Evolutionary conservation across 2,888 invertebrate species (phyloP).

Genomic region (Campoplex nolae): DNA sequence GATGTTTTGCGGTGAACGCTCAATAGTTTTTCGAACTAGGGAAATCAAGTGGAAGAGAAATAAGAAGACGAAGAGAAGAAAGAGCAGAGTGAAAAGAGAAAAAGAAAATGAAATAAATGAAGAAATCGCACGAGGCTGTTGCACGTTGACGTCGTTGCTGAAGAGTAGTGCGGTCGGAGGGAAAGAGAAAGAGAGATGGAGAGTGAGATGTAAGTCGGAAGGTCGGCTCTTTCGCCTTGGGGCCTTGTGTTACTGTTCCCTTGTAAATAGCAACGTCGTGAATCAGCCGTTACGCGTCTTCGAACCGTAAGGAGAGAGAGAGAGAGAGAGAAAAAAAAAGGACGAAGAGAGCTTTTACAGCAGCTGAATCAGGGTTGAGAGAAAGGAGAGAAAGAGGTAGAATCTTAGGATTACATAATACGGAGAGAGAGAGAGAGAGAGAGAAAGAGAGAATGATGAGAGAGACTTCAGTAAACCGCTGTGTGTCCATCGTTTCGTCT

Average conservation of each 20-base stretch:
- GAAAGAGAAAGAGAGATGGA: not conserved
- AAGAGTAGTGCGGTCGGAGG: not conserved
- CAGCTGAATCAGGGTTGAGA: slow-evolving; percentile 27
- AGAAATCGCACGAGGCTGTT: slow-evolving; percentile 14
- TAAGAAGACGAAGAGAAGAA: slow-evolving; percentile 9
- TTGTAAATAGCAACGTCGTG: slow-evolving; percentile 63
- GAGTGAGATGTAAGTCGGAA: slow-evolving; percentile 66
- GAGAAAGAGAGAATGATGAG: slow-evolving; percentile 18
- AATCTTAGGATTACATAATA: slow-evolving; percentile 24
- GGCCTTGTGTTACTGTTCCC: slow-evolving; percentile 53
- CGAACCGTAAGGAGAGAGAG: slow-evolving; percentile 33
- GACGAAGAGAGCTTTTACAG: slow-evolving; percentile 40
- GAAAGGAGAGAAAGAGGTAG: slow-evolving; percentile 12
- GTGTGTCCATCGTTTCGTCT: slow-evolving; percentile 21
- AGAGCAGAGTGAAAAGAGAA: slow-evolving; percentile 28
- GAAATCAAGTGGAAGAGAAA: slow-evolving; percentile 2
- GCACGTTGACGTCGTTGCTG: slow-evolving; percentile 3
- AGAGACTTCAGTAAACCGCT: slow-evolving; percentile 21
- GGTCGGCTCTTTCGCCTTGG: slow-evolving; percentile 58
- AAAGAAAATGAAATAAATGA: slow-evolving; percentile 26
- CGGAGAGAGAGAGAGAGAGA: not conserved
- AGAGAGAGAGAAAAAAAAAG: slow-evolving; percentile 19
- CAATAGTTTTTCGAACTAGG: not conserved
- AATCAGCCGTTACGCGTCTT: slow-evolving; percentile 64
- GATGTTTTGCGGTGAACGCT: slow-evolving; percentile 18